phyloP scores from a whole-genome alignment of 1,140 invertebrate genomes.

The Zaprionus nigranus region DNA sequence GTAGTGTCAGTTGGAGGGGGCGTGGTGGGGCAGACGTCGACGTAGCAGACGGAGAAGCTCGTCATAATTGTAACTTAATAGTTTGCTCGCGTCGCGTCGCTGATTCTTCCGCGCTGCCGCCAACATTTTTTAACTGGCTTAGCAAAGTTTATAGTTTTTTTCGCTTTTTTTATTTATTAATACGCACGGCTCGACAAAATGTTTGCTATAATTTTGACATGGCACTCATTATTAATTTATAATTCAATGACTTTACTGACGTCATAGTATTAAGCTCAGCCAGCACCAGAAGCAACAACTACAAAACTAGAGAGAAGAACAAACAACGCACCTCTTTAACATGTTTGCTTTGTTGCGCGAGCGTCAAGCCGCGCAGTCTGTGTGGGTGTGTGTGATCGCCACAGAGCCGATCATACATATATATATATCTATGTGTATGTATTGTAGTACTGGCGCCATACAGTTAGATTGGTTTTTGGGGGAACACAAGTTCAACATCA shows the following conservation, averaged over 20 bases:
- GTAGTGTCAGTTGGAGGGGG: neutral
- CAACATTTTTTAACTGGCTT: conserved; percentile 22
- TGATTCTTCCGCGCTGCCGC: conserved; percentile 37
- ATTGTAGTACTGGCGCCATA: conserved; percentile 19
- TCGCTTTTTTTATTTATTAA: conserved; percentile 25
- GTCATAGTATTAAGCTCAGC: conserved; percentile 74
- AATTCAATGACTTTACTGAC: conserved; percentile 80
- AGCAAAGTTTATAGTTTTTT: conserved; percentile 32
- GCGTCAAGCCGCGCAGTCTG: conserved; percentile 27
- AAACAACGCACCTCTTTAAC: conserved; percentile 49
- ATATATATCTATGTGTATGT: neutral
- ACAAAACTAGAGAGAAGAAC: conserved; percentile 19
- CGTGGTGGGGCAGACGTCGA: neutral
- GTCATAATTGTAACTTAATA: conserved; percentile 73
- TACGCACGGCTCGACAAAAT: conserved; percentile 57
- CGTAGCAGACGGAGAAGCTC: neutral
- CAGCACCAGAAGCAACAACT: conserved; percentile 24
- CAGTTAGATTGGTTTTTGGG: conserved; percentile 7
- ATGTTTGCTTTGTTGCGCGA: conserved; percentile 58
- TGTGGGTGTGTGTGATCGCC: conserved; percentile 40
- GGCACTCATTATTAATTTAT: conserved; percentile 72
- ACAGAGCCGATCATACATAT: conserved; percentile 7
- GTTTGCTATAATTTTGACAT: conserved; percentile 73
- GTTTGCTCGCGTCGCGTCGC: conserved; percentile 67
- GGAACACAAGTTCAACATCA: conserved; percentile 5